Percentiles rank a stretch among this genome's conserved stretches.
Conservation (phyloP, 1,140 invertebrate genomes). For the Apis dorsata region DNA sequence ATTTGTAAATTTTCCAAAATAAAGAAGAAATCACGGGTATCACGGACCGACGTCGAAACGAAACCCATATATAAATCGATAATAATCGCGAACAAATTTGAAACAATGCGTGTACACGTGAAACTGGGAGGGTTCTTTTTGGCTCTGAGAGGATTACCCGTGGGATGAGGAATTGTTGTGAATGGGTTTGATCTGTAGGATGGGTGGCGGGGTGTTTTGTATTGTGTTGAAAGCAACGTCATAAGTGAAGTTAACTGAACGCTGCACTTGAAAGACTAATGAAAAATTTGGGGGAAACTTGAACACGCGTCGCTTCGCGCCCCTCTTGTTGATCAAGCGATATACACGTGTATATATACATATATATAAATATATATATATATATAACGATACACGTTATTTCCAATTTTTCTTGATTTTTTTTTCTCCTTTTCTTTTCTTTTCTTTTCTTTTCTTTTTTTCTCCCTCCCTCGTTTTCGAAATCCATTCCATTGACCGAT, state of each 20-base stretch:
- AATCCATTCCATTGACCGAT: not conserved
- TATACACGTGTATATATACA: too few species aligned
- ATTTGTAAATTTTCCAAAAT: not conserved
- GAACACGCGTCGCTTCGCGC: conserved; percentile 52
- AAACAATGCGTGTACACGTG: conserved; percentile 77
- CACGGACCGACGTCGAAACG: conserved; percentile 2
- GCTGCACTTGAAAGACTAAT: conserved; percentile 77
- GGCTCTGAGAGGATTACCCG: conserved; percentile 60
- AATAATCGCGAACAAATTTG: conserved; percentile 75
- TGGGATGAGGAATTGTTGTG: conserved; percentile 54
- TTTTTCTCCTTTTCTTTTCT: not conserved
- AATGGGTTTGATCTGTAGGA: conserved; percentile 62
- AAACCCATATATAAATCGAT: conserved; percentile 45
- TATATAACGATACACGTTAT: not conserved
- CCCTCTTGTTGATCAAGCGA: too few species aligned
- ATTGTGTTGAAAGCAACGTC: conserved; percentile 79
- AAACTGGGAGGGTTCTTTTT: conserved; percentile 68
- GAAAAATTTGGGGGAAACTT: conserved; percentile 65
- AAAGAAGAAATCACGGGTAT: not conserved
- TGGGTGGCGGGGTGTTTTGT: conserved; percentile 75
- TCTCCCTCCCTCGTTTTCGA: not conserved
- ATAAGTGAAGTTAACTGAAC: conserved; percentile 80
- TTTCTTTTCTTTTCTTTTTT: not conserved
- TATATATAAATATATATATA: too few species aligned
- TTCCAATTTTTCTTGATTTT: not conserved